Evolutionary conservation across 2,888 invertebrate genomes (phyloP), one percentile per base, ranked within the genome.

Genomic region (Eupithecia subfuscata): DNA sequence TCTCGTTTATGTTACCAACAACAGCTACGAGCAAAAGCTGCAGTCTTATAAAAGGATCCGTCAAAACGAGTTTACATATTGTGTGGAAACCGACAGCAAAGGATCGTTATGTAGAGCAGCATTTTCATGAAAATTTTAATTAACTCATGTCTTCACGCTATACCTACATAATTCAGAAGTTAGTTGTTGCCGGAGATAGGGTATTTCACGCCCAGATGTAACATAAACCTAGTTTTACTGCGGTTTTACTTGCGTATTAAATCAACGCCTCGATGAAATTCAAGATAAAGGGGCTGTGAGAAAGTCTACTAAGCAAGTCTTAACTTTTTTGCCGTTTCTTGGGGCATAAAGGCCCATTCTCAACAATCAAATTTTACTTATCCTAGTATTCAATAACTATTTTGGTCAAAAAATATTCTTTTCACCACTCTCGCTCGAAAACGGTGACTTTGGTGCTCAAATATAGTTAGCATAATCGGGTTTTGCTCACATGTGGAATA

Each of bases 121-220:
- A 76, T 70, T 76, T 65, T 60, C 77, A 82, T 80, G 79, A 77
- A 80, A 79, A 83, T 82, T 81, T 79, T 78, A 81, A 82, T 74
- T 25, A 78, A 69, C 69, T 71, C 60, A 67, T 73, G 56, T 74
- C 75, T 68, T 73, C 60, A 75, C 70, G 71, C 40, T 65, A 45
- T 22, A 18, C 56, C 75, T 60, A 73, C 69, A 75, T 65, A 48
- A 70, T 71, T 77, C 79, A 75, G 74, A 74, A 80, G 78, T 81
- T 78, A 79, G 75, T 79, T 69, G 70, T 72, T 74, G 83, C 79
- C 77, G 52, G 80, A 70, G 81, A 69, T 76, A 65, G 65, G 74
- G 71, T 73, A 69, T 74, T 74, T 73, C 60, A 79, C 75, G 79
- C 74, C 75, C 76, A 69, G 37, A 75, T 70, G 48, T 69, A 64